Evolutionary conservation across 2,888 invertebrate genomes (phyloP).

Genomic region (Sycophila texana): DNA sequence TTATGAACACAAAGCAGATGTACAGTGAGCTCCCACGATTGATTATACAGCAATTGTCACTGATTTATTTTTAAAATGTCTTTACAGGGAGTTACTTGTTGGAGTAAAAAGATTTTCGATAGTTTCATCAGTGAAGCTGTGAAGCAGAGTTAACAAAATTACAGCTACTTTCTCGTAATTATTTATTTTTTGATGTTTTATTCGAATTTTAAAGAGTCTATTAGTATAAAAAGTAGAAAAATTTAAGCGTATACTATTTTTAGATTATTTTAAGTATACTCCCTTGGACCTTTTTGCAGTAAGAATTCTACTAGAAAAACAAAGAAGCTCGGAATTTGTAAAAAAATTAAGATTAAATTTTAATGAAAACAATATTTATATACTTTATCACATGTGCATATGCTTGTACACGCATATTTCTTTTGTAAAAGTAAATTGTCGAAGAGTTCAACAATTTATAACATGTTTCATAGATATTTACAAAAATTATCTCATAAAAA

Average conservation of each 20-base stretch:
- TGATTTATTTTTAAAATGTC: not conserved
- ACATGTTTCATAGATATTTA: conserved; percentile 7
- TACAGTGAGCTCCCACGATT: conserved; percentile 47
- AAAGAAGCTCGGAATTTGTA: conserved; percentile 31
- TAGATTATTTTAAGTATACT: conserved; percentile 22
- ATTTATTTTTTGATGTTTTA: not conserved
- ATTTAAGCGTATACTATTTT: not conserved
- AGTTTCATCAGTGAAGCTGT: too few relatives aligned
- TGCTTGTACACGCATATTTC: conserved; percentile 12
- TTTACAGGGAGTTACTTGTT: conserved; percentile 27
- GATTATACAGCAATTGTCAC: conserved; percentile 41
- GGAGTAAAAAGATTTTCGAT: too few relatives aligned
- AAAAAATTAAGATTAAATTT: conserved; percentile 16
- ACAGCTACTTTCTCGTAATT: not conserved
- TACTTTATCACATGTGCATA: not conserved
- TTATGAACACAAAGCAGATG: conserved; percentile 55
- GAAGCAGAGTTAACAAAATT: too few relatives aligned
- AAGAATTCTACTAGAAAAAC: conserved; percentile 22
- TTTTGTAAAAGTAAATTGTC: conserved; percentile 16
- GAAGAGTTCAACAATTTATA: conserved; percentile 20
- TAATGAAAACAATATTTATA: conserved; percentile 31
- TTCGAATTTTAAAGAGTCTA: not conserved
- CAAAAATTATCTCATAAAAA: conserved; percentile 13
- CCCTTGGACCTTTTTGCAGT: conserved; percentile 6
- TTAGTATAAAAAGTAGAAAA: not conserved